These are phyloP conservation scores for Pseudorhiza aurosa DNA, from an alignment of 30 jellyfish, hydroid and myxozoan genomes.

Conservation along the genomic window DNA sequence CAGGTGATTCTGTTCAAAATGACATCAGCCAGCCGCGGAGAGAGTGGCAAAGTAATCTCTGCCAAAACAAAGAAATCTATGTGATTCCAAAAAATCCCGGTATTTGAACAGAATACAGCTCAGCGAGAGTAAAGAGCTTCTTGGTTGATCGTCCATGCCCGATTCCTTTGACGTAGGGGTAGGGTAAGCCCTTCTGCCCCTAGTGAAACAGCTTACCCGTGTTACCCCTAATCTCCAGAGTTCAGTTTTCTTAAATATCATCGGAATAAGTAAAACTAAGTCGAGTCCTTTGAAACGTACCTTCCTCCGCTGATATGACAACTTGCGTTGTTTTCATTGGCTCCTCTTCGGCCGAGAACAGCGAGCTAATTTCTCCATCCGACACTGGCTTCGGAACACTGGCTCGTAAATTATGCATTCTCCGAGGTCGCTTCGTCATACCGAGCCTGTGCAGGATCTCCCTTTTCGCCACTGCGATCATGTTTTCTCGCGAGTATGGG, in stretches of 20 bases:
- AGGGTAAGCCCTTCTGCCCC: too few species aligned
- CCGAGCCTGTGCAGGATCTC: constrained; percentile 59
- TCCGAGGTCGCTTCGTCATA: constrained; percentile 60
- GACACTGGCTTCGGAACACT: constrained; percentile 62
- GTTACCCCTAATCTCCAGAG: too few species aligned
- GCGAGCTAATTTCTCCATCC: constrained; percentile 60
- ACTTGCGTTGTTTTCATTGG: constrained; percentile 49
- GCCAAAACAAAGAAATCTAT: too few species aligned
- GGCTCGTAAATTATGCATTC: constrained; percentile 47
- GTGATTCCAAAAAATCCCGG: too few species aligned
- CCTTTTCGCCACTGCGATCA: constrained; percentile 52
- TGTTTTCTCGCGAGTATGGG: constrained; percentile 10
- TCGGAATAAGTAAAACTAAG: neutral
- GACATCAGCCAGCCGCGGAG: too few species aligned
- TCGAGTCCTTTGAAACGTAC: constrained; percentile 50
- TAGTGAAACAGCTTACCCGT: too few species aligned
- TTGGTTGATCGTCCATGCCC: too few species aligned
- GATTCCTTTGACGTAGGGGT: too few species aligned
- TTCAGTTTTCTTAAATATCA: neutral
- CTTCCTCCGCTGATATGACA: constrained; percentile 65
- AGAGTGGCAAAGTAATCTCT: too few species aligned
- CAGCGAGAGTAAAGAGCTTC: too few species aligned
- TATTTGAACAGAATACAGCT: too few species aligned
- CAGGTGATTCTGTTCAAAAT: too few species aligned
- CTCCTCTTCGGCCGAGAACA: constrained; percentile 37